Evolutionary conservation across 2,113 vertebrate species (phyloP), one percentile per base, ranked within the genome.

Genomic region (Tauraco erythrolophus): DNA sequence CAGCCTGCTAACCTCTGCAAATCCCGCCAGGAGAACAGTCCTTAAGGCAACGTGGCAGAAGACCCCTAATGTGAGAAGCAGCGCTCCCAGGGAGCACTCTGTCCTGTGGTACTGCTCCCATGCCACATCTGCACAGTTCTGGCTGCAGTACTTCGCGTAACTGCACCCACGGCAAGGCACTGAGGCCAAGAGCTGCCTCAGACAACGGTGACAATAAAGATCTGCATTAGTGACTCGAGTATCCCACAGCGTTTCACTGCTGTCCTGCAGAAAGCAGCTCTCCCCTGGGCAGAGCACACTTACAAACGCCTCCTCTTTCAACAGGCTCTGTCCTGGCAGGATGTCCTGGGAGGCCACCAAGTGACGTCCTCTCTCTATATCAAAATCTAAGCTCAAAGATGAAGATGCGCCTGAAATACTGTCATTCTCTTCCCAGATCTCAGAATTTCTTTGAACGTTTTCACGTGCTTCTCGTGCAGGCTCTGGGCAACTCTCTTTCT

Each of bases 31-130:
- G 4, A 99, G 97, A 13, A 98, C 97, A 12, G 98, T 92, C 95
- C 99, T 98, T 65, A 99, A 93, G 50, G 99, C 98, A 28, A 99
- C 92, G 1, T 99, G 99, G 80, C 98, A 98, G 95, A 99, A 98
- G 85, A 99, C 90, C 3, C 99, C 99, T 72, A 99, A 79, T 0
- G 96, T 96, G 80, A 98, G 97, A 18, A 99, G 98, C n/a, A 98
- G 96, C 0, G 97, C 98, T 64, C 98, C 99, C 11, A 99, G 56
- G 5, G 98, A 58, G 90, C 99, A 99, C 83, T 99, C 99, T 80
- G 85, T 97, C 78, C 91, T 79, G 77, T 99, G 99, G 96, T 99
- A 99, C 43, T 82, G 95, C 41, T 98, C 91, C 99, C 99, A 99
- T 0, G 99, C 99, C 58, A 94, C 22, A 7, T 90, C 94, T 94